Conservation (phyloP, 2,113 vertebrate genomes). For the Upupa epops region DNA sequence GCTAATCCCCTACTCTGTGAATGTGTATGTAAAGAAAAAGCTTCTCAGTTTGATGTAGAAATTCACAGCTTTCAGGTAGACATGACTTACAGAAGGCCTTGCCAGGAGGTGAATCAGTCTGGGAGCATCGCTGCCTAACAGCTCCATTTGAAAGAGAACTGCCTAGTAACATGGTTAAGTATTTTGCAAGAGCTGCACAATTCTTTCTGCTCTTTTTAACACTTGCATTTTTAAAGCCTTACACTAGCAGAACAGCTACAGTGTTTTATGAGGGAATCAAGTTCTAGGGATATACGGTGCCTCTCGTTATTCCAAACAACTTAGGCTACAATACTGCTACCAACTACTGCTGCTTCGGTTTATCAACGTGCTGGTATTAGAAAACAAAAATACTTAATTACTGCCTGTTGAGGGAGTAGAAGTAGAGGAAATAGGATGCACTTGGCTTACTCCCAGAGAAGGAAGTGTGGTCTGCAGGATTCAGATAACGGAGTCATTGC, state of each 20-base stretch:
- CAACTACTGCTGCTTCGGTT: background rate
- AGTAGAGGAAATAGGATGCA: background rate
- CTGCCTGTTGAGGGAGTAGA: background rate
- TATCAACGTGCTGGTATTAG: background rate
- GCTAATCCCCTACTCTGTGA: background rate
- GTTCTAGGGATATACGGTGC: background rate
- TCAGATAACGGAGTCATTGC: background rate
- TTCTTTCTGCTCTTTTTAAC: slow-evolving; percentile 41
- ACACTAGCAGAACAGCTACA: background rate
- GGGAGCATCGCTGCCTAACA: background rate
- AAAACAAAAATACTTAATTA: background rate
- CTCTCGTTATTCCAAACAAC: background rate
- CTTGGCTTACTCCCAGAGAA: background rate
- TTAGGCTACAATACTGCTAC: background rate
- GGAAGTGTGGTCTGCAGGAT: background rate
- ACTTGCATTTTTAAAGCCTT: slow-evolving; percentile 49
- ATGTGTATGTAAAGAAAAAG: background rate
- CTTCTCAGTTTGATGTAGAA: background rate
- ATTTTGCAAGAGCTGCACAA: slow-evolving; percentile 30
- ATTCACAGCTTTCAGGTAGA: slow-evolving; percentile 8
- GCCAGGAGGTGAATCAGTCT: background rate
- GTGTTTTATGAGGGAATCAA: background rate
- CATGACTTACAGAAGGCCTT: background rate
- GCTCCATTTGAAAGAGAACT: background rate
- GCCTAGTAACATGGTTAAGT: background rate